These are phyloP conservation scores for Forficula auricularia DNA, from an alignment of 1,140 invertebrate genomes.

Conservation along the genomic window DNA sequence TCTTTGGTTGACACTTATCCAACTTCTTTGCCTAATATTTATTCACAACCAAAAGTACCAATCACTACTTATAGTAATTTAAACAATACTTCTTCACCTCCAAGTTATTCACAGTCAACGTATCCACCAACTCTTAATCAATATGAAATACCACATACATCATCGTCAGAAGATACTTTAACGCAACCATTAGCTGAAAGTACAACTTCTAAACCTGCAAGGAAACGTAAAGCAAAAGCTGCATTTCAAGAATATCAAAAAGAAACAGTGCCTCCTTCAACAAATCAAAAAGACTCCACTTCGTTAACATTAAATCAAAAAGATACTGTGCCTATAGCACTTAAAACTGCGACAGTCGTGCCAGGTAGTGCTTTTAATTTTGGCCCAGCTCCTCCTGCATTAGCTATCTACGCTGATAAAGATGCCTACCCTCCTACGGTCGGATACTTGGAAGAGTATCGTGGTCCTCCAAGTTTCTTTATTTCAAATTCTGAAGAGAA, in stretches of 20 bases:
- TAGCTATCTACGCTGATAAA: conserved; percentile 40
- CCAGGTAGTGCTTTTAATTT: conserved; percentile 52
- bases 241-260: conserved; percentile 14
- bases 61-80: too few species aligned
- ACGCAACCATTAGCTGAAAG: too few species aligned
- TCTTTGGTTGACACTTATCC: too few species aligned
- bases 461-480: conserved; percentile 15
- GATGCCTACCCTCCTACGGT: conserved; percentile 25
- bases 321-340: conserved; percentile 26
- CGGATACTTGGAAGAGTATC: conserved; percentile 37
- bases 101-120: too few species aligned
- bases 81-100: too few species aligned
- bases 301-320: conserved; percentile 13
- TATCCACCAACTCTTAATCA: too few species aligned
- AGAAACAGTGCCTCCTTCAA: conserved; percentile 12
- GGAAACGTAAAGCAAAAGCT: conserved; percentile 14
- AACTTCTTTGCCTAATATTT: too few species aligned
- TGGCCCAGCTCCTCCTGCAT: conserved; percentile 33
- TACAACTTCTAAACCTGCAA: conserved; percentile 5
- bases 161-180: too few species aligned
- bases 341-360: conserved; percentile 40
- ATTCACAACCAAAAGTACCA: too few species aligned
- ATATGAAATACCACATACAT: too few species aligned
- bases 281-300: conserved; percentile 10
- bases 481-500: conserved; percentile 15